Percentiles rank a stretch among this genome's conserved stretches.
These are phyloP conservation scores for Crotalus helleri DNA, from an alignment of 2,113 vertebrate species.

Conservation along the genomic window DNA sequence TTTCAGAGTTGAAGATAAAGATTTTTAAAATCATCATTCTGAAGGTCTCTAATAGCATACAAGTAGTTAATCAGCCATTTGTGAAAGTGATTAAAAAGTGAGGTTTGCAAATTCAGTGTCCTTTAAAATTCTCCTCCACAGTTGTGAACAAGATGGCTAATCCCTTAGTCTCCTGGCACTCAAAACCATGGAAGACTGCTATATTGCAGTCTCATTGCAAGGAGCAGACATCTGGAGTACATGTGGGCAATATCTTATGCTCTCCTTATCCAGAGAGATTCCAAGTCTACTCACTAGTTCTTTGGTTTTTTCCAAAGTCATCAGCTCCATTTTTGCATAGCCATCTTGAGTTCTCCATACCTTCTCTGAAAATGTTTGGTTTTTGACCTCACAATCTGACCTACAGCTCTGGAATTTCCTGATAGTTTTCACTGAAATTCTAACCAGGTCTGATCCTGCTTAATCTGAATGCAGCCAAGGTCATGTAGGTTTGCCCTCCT, in stretches of 20 bases:
- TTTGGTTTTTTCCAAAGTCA: neutral
- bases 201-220: neutral
- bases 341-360: neutral
- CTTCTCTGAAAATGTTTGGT: neutral
- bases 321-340: neutral
- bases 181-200: neutral
- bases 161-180: neutral
- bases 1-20: neutral
- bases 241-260: neutral
- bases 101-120: neutral
- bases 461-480: neutral
- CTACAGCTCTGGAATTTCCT: neutral
- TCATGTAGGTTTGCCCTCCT: neutral
- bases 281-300: neutral
- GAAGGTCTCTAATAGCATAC: neutral
- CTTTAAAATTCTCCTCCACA: neutral
- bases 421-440: neutral
- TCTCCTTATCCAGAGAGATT: neutral
- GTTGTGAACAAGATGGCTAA: neutral
- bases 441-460: neutral
- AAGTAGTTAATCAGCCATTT: neutral
- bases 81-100: neutral
- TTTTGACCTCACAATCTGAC: neutral
- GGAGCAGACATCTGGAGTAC: neutral
- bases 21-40: neutral